Base-by-base conservation (phyloP, 1,140 invertebrate species). In the Andrena cerasifolii region DNA sequence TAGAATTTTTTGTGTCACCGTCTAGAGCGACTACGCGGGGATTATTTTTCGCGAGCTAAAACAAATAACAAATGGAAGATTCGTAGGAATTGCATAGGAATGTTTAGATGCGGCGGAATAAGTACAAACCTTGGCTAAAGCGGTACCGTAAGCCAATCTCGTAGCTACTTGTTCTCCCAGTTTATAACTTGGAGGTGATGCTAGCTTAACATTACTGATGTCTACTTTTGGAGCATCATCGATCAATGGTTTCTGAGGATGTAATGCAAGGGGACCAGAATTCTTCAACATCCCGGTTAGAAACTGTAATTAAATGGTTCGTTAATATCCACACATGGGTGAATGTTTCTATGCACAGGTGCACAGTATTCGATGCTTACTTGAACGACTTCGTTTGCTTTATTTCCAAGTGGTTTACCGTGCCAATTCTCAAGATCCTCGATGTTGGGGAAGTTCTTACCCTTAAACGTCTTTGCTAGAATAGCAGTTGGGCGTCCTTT, bases 1-100 rank as follows among this genome's bases (percentile, higher is more conserved):
- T 99, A 0, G 98, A 99, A 91, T 99, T 99, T 93, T 99, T 99
- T 43, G 98, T 99, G 90, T 99, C 99, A 62, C 97, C 98, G 91
- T 99, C 98, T 61, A 99, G 91, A 63, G 97, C 98, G 88, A 99
- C 95, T 8, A 99, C 97, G 70, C 98, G 94, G 21, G 94, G 87
- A 92, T 98, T 98, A 76, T 93, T 95, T 77, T 97, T 94, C 0
- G 96, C 98, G 72, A 97, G 93, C 93, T 92, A 31, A 26, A 87
- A 79, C 24, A 63, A 72, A 59, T 76, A 51, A 65, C 62, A 36
- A 21, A 12, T 56, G 63, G 33, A 45, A 31, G 28, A 16, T 6
- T 0, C 0, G 26, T 40, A 21, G 1, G 5, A 45, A 31, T 10
- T 21, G 8, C 24, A 14, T 31, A 6, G 16, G 0, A 14, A 5